Percentiles rank a stretch among this genome's conserved stretches.
Conservation (phyloP, 2,113 vertebrate genomes). For the Lophotis ruficrista region DNA sequence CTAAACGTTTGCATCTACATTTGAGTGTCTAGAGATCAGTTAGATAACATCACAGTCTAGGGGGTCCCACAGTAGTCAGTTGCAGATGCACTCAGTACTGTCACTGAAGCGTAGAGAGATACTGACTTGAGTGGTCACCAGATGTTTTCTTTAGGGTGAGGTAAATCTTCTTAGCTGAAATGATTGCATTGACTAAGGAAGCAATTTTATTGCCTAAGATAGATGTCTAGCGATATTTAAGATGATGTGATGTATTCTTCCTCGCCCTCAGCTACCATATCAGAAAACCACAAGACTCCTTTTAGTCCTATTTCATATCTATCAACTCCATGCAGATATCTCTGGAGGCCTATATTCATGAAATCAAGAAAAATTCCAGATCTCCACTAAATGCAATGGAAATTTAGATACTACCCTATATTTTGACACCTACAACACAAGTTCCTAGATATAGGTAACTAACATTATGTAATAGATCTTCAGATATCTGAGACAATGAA, state of each 20-base stretch:
- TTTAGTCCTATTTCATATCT: background rate
- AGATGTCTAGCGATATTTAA: background rate
- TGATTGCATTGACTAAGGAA: background rate
- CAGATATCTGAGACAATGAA: background rate
- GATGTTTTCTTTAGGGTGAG: background rate
- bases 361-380: background rate
- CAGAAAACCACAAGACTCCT: background rate
- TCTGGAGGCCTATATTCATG: background rate
- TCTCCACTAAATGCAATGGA: background rate
- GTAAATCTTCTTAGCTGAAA: background rate
- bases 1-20: background rate
- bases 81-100: background rate
- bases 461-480: background rate
- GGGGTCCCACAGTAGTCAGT: background rate
- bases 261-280: background rate
- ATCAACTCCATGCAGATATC: background rate
- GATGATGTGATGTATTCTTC: background rate
- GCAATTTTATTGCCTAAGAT: background rate
- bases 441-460: background rate
- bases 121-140: background rate
- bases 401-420: background rate
- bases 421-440: background rate
- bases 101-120: background rate
- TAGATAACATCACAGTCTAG: background rate
- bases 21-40: background rate